Evolutionary conservation across 2,797 vertebrate species (phyloP).

Genomic region (Pseudomugil tenellus): DNA sequence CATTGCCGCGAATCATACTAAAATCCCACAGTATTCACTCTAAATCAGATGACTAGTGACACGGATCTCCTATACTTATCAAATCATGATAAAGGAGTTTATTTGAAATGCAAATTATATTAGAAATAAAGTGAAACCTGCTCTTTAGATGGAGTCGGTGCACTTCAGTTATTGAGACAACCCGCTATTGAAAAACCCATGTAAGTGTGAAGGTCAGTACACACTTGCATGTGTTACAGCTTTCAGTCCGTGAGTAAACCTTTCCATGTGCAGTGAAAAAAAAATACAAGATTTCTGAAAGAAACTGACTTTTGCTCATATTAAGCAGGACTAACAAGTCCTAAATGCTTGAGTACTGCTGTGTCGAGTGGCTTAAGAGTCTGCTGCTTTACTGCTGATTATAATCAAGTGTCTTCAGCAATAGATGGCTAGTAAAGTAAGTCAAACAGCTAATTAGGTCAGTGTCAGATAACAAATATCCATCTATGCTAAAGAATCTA

Average conservation of each 20-base stretch:
- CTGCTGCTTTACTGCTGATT: conserved; percentile 37
- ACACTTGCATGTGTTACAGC: background rate
- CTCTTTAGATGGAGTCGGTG: conserved; percentile 40
- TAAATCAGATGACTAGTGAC: conserved; percentile 15
- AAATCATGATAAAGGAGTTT: conserved; percentile 8
- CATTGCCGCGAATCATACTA: conserved; percentile 24
- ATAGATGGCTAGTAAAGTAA: conserved; percentile 27
- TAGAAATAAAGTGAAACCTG: conserved; percentile 20
- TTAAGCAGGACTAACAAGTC: conserved; percentile 31
- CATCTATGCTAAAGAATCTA: background rate
- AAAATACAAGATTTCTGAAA: conserved; percentile 33
- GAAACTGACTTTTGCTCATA: conserved; percentile 23
- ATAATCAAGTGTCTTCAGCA: conserved; percentile 50
- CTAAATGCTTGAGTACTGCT: conserved; percentile 7
- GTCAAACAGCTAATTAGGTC: conserved; percentile 44
- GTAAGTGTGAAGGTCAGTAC: conserved; percentile 54
- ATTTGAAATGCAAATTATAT: conserved; percentile 49
- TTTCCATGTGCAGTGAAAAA: conserved; percentile 39
- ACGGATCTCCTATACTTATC: background rate
- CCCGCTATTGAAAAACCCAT: conserved; percentile 37
- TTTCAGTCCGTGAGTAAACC: conserved; percentile 45
- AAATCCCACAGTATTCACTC: conserved; percentile 16
- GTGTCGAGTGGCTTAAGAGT: conserved; percentile 21
- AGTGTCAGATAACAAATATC: background rate
- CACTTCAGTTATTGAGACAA: conserved; percentile 37